These are phyloP conservation scores for Typhlichthys subterraneus DNA, from an alignment of 2,797 vertebrate species.

Conservation along the genomic window DNA sequence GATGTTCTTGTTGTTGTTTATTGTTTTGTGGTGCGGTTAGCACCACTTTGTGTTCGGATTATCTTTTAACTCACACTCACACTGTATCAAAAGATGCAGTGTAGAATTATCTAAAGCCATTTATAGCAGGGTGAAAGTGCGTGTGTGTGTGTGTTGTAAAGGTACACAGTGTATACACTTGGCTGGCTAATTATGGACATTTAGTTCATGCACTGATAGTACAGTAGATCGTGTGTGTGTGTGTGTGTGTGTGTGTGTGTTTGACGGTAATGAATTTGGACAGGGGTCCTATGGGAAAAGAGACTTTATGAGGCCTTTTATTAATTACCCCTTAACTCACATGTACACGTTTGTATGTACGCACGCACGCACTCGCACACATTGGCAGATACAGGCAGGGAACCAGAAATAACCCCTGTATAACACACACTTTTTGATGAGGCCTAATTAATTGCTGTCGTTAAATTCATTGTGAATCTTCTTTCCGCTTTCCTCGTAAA, in stretches of 20 bases:
- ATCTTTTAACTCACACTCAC: neutral
- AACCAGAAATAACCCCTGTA: no score
- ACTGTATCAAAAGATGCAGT: neutral
- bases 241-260: neutral
- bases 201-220: slow-evolving; percentile 3
- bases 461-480: neutral
- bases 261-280: slow-evolving; percentile 55
- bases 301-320: slow-evolving; percentile 38
- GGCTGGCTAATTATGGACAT: neutral
- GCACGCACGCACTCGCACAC: slow-evolving; percentile 6
- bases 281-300: slow-evolving; percentile 43
- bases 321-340: slow-evolving; percentile 50
- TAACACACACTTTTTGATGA: neutral
- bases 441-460: neutral
- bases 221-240: neutral
- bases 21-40: no score
- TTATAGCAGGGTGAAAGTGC: no score
- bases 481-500: neutral
- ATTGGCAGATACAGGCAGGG: neutral
- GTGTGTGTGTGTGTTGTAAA: neutral
- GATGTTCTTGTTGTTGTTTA: no score
- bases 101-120: no score
- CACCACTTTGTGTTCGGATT: no score
- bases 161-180: neutral
- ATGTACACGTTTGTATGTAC: slow-evolving; percentile 5